A percentile compares a stretch with the other conserved stretches of the same genome.
phyloP scores from a whole-genome alignment of 2,888 invertebrate genomes.

The Rugalucina vietnamica region DNA sequence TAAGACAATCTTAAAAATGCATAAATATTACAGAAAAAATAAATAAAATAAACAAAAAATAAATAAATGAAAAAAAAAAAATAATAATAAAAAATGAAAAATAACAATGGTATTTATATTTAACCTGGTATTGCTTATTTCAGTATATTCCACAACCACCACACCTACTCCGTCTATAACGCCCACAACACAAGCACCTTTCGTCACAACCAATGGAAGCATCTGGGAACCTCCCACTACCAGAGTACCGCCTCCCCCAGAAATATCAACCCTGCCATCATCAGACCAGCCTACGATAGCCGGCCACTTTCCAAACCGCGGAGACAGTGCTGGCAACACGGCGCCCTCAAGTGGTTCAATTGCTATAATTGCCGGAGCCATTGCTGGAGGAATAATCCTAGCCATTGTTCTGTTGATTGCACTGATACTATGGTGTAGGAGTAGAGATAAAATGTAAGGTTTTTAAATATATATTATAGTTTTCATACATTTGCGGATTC shows the following conservation, averaged over 20 bases:
- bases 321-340: background rate
- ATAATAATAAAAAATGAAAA: too few relatives aligned
- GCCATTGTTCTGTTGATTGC: slow-evolving; percentile 47
- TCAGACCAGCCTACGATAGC: background rate
- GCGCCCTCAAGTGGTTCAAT: background rate
- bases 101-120: too few relatives aligned
- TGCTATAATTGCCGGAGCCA: slow-evolving; percentile 51
- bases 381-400: slow-evolving; percentile 51
- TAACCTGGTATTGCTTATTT: too few relatives aligned
- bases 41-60: too few relatives aligned
- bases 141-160: background rate
- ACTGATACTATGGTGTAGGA: slow-evolving; percentile 45
- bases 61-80: too few relatives aligned
- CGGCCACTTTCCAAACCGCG: background rate
- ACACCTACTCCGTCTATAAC: background rate
- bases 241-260: background rate
- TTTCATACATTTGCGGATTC: too few relatives aligned
- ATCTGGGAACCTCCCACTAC: background rate
- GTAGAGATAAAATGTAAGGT: background rate
- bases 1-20: too few relatives aligned
- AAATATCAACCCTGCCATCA: background rate
- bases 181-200: background rate
- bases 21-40: too few relatives aligned
- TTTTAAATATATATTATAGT: too few relatives aligned
- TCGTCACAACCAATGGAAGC: background rate